phyloP scores from a whole-genome alignment of 2,888 invertebrate genomes.

The Nasonovia ribisnigri region DNA sequence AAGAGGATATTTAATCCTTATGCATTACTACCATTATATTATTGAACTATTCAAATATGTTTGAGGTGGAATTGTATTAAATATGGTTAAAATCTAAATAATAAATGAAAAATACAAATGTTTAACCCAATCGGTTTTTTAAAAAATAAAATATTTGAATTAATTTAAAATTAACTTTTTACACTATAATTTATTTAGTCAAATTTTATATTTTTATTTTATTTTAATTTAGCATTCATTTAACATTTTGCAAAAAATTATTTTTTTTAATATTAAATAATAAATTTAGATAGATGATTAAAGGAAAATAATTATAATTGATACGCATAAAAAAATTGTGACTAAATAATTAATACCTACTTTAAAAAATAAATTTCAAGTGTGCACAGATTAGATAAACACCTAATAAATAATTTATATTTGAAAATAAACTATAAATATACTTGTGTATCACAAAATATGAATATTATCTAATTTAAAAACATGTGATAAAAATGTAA shows the following conservation, averaged over 20 bases:
- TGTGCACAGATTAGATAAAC: not conserved
- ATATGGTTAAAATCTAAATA: not conserved
- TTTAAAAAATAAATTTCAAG: not conserved
- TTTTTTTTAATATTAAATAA: not conserved
- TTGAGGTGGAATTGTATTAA: not conserved
- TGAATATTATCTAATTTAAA: not conserved
- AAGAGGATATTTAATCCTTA: not conserved
- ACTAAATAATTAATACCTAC: not conserved
- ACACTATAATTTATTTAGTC: not conserved
- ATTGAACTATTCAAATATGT: not conserved
- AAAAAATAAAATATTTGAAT: not conserved
- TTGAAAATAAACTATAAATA: not conserved
- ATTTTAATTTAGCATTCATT: not conserved
- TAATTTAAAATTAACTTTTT: not conserved
- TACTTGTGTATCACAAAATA: not conserved
- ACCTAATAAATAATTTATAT: not conserved
- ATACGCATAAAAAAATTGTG: not conserved
- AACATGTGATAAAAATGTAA: not conserved
- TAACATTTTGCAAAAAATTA: not conserved
- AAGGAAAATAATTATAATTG: not conserved
- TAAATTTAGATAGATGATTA: not conserved
- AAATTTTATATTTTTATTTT: not conserved
- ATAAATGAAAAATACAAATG: not conserved
- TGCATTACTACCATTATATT: not conserved
- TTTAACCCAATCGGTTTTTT: not conserved